Evolutionary conservation across 2,888 invertebrate genomes (phyloP).

Genomic region (Chrysina gloriosa): DNA sequence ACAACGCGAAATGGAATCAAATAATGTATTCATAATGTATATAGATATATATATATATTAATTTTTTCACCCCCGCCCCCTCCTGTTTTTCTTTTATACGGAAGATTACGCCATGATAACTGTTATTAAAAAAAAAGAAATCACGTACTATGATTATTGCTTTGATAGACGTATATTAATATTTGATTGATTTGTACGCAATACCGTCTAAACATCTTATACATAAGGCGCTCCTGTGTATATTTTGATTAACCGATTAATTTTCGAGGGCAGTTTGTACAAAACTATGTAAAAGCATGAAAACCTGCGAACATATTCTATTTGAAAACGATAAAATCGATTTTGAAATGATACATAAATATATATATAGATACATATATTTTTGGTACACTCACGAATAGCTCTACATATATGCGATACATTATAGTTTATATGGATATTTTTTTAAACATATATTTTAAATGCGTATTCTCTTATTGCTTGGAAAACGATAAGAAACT

Average conservation of each 20-base stretch:
- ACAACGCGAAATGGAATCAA: neutral
- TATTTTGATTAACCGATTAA: too few species aligned
- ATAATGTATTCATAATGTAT: conserved; percentile 23
- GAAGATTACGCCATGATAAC: too few species aligned
- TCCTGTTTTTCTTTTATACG: too few species aligned
- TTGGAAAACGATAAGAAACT: neutral
- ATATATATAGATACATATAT: conserved; percentile 12
- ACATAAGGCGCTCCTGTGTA: too few species aligned
- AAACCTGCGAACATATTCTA: too few species aligned
- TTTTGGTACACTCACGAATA: conserved; percentile 24
- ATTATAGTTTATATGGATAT: conserved; percentile 1
- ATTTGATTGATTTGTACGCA: too few species aligned
- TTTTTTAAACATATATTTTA: conserved; percentile 20
- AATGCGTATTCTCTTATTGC: conserved; percentile 3
- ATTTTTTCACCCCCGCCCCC: neutral
- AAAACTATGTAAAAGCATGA: too few species aligned
- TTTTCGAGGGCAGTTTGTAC: too few species aligned
- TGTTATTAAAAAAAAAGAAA: too few species aligned
- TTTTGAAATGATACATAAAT: neutral
- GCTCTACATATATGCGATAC: neutral
- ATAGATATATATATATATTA: conserved; percentile 35
- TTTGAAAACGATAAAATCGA: conserved; percentile 11
- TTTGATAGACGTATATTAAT: too few species aligned
- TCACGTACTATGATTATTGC: too few species aligned
- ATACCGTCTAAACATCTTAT: too few species aligned